Base-by-base conservation (phyloP, 2,797 vertebrate genomes). In the Muraenolepis orangiensis region DNA sequence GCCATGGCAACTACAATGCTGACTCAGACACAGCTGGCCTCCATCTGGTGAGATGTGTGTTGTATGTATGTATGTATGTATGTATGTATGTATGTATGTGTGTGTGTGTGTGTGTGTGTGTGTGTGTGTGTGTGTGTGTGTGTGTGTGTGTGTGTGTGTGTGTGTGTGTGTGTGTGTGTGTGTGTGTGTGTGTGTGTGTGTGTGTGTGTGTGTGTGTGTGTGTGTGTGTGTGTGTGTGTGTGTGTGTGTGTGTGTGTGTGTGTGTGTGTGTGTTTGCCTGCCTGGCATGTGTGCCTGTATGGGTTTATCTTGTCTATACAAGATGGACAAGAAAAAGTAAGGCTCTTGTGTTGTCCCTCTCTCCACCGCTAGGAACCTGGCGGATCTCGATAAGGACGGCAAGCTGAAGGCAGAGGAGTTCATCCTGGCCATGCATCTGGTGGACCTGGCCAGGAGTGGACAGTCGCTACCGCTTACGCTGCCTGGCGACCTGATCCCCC, bases 371-470 rank as follows among this genome's bases (percentile, higher is more conserved):
- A 99, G 98, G 98, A 96, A 88, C 46, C 90, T 99, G 78, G 94
- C 98, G 70, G 98, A 99, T 83, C 89, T 98, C 46, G 96, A 99
- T 87, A 94, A 95, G 73, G 96, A 99, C 12, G 98, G 98, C 12
- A 97, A 98, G 81, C 91, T 99, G 42, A 96, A 91, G 83, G 96
- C 96, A 0, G 98, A 99, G 34, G 98, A 99, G 88, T 99, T 98
- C 87, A 96, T 98, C 82, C 90, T 99, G 82, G 97, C 97, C 0
- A 98, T 99, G 98, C 96, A 99, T 75, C 93, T 99, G 34, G 97
- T 97, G 6, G 98, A 99, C 81, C 90, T 97, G 93, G 96, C 96
- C 75, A 98, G 92, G 90, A 89, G 83, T 0, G 96, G 97, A 34
- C 96, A 95, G 61, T 93, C 95, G 0, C 90, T 99, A 76, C 97